Evolutionary conservation across 2,113 vertebrate genomes (phyloP).

Genomic region (Thymallus thymallus): DNA sequence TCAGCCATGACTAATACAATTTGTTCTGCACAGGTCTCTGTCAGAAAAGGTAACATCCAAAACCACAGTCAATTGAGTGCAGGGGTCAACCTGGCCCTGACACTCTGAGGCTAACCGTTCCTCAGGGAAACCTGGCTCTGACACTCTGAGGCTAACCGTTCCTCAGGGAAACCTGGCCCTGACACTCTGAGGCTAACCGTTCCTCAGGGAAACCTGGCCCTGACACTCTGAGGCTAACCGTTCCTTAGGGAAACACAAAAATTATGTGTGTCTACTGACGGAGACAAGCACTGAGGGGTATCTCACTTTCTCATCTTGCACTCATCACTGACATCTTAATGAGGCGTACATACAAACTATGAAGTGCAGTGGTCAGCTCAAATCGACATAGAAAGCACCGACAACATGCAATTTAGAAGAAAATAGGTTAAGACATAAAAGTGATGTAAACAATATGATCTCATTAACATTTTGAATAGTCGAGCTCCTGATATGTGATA

Average conservation of each 20-base stretch:
- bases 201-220: no score
- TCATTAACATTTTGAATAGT: not conserved
- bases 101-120: no score
- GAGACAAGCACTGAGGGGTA: not conserved
- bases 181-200: slow-evolving; percentile 7
- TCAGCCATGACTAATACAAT: slow-evolving; percentile 77
- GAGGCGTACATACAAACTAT: not conserved
- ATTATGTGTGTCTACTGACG: slow-evolving; percentile 11
- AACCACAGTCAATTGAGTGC: slow-evolving; percentile 29
- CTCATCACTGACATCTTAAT: slow-evolving; percentile 44
- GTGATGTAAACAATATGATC: not conserved
- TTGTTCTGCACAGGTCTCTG: slow-evolving; percentile 71
- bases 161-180: no score
- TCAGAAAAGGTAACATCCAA: slow-evolving; percentile 38
- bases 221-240: slow-evolving; percentile 7
- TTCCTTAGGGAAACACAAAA: not conserved
- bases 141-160: no score
- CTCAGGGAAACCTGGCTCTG: no score
- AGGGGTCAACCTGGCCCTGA: slow-evolving; percentile 19
- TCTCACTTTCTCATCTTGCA: slow-evolving; percentile 11
- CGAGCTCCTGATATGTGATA: not conserved
- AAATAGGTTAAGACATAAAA: not conserved
- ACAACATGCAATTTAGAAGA: not conserved
- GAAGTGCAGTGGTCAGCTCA: not conserved
- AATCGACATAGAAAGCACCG: not conserved